Evolutionary conservation across 92 coral and sea anemone genomes (phyloP).

Genomic region (Chrysogorgia sp.): DNA sequence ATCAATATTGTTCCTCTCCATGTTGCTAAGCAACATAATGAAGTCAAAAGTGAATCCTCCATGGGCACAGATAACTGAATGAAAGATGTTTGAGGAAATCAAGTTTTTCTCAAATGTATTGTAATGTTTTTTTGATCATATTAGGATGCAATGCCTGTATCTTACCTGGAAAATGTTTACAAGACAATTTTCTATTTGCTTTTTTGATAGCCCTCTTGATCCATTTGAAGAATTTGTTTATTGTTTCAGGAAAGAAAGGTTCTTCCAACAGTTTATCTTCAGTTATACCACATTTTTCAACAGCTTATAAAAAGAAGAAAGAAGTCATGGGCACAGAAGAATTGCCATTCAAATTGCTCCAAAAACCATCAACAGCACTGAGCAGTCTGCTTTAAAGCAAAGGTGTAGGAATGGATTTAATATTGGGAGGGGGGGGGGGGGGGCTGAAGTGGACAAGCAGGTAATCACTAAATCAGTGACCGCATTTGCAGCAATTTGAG

Average conservation of each 20-base stretch:
- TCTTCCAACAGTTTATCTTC: conserved; percentile 59
- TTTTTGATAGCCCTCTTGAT: conserved; percentile 66
- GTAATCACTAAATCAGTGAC: no score
- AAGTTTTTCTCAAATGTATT: no score
- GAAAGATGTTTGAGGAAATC: no score
- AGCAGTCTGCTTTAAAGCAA: no score
- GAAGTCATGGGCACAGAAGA: no score
- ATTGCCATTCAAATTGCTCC: no score
- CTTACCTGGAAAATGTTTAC: conserved; percentile 81
- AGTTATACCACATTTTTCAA: conserved; percentile 72
- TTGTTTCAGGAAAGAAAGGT: conserved; percentile 55
- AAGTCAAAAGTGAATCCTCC: conserved; percentile 89
- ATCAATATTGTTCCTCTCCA: conserved; percentile 75
- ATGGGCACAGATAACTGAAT: conserved; percentile 91
- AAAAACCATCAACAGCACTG: no score
- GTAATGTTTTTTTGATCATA: no score
- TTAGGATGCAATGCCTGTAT: neutral
- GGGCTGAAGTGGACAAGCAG: no score
- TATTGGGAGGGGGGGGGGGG: no score
- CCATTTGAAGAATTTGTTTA: conserved; percentile 76
- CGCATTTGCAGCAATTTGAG: no score
- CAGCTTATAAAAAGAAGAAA: conserved; percentile 55
- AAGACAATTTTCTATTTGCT: conserved; percentile 57
- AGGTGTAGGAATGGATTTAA: no score
- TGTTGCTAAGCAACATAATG: conserved; percentile 77